Evolutionary conservation across 2,113 vertebrate species (phyloP).

Genomic region (Actinemys pallida): DNA sequence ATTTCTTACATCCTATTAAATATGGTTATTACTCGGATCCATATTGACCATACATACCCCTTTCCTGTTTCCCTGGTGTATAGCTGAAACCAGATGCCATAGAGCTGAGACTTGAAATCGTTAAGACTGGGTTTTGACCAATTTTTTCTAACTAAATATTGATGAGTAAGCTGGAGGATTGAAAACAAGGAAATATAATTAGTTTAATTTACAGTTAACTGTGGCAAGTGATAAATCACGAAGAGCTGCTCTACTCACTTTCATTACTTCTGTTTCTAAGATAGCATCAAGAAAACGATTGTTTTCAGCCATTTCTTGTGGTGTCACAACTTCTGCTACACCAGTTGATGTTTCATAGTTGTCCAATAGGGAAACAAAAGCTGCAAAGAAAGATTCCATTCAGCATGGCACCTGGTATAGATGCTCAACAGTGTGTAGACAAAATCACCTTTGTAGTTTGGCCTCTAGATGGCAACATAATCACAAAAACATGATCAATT

Average conservation of each 20-base stretch:
- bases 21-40: background rate
- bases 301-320: conserved; percentile 82
- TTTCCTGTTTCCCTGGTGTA: conserved; percentile 81
- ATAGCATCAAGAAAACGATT: conserved; percentile 83
- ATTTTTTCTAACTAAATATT: conserved; percentile 82
- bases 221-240: background rate
- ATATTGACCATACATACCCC: conserved; percentile 76
- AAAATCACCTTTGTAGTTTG: background rate
- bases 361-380: conserved; percentile 85
- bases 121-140: conserved; percentile 67
- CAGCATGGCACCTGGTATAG: too few species aligned
- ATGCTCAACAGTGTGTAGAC: background rate
- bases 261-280: conserved; percentile 85
- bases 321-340: conserved; percentile 80
- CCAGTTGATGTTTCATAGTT: conserved; percentile 86
- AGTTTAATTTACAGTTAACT: background rate
- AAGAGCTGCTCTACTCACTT: conserved; percentile 70
- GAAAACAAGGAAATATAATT: background rate
- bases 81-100: conserved; percentile 89
- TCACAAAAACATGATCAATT: background rate
- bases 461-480: background rate
- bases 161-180: conserved; percentile 80
- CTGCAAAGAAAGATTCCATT: conserved; percentile 68
- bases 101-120: conserved; percentile 87
- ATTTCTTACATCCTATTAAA: rapidly evolving